These are phyloP conservation scores for Pipa parva DNA, from an alignment of 2,113 vertebrate genomes.

Conservation along the genomic window DNA sequence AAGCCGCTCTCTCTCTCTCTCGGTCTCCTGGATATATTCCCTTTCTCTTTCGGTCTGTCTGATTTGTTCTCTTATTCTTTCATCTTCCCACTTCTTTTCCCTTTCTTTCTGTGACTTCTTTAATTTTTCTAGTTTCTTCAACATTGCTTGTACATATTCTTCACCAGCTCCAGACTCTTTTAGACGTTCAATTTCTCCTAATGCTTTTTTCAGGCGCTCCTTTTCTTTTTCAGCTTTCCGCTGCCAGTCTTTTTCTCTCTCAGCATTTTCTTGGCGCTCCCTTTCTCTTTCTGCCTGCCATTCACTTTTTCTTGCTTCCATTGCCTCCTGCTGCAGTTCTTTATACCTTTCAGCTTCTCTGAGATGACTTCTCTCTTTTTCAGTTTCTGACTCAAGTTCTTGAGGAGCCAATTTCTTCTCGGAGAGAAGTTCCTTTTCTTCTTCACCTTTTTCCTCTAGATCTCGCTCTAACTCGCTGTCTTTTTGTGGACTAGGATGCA, in stretches of 20 bases:
- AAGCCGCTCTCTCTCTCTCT: neutral
- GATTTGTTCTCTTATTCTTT: neutral
- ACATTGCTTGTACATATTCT: neutral
- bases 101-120: neutral
- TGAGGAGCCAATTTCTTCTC: neutral
- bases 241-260: constrained; percentile 3
- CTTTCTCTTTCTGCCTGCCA: neutral
- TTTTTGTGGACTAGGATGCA: neutral
- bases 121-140: neutral
- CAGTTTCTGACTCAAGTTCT: neutral
- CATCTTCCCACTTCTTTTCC: constrained; percentile 8
- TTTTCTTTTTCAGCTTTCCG: neutral
- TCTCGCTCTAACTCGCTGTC: neutral
- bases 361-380: neutral
- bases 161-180: neutral
- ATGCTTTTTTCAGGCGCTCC: neutral
- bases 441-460: constrained; percentile 2
- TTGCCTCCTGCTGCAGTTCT: neutral
- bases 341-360: neutral
- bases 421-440: neutral
- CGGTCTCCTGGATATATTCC: neutral
- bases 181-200: neutral
- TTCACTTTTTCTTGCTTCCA: neutral
- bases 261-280: neutral
- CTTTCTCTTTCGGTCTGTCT: neutral